Evolutionary conservation across 2,113 vertebrate species (phyloP).

Genomic region (Chaetodon trifascialis): DNA sequence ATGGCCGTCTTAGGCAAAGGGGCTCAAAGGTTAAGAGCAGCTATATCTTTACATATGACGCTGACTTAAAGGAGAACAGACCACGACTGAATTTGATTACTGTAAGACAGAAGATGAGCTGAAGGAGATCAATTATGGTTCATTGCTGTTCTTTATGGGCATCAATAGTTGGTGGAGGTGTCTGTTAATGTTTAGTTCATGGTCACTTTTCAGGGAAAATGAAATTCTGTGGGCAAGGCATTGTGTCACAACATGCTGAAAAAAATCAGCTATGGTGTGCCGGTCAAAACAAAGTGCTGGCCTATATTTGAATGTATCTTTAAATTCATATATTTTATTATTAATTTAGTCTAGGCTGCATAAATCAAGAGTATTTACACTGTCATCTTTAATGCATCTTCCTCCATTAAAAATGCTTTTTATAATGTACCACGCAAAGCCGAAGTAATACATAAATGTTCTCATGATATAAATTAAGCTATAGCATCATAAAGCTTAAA

Average conservation of each 20-base stretch:
- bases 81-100: neutral
- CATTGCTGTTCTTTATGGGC: conserved; percentile 9
- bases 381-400: neutral
- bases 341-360: neutral
- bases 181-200: conserved; percentile 35
- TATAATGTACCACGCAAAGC: neutral
- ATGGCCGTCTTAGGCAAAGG: neutral
- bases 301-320: neutral
- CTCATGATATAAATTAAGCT: neutral
- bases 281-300: conserved; percentile 3
- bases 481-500: neutral
- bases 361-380: neutral
- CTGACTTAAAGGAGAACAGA: conserved; percentile 11
- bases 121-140: conserved; percentile 25
- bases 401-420: neutral
- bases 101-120: neutral
- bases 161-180: neutral
- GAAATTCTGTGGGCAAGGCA: neutral
- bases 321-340: neutral
- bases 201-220: conserved; percentile 26
- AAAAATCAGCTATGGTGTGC: neutral
- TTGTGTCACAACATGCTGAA: neutral
- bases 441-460: neutral
- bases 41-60: conserved; percentile 32
- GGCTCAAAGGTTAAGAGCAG: conserved; percentile 29